Evolutionary conservation across 2,797 vertebrate genomes (phyloP).

Genomic region (Ficedula albicollis): DNA sequence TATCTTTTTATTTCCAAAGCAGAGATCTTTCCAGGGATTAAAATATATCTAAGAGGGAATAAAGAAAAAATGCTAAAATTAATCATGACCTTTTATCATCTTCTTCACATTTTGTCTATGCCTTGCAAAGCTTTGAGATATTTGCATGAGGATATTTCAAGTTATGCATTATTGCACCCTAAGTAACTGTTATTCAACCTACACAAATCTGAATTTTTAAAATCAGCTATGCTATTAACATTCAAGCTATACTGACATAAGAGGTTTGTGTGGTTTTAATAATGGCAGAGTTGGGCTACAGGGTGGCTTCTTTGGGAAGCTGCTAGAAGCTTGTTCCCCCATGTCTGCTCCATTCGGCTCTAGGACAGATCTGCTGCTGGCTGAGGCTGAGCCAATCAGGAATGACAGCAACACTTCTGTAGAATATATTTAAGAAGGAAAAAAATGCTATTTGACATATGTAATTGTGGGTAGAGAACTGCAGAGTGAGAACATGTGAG

Average conservation of each 20-base stretch:
- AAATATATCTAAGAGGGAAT: not conserved
- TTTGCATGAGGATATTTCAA: not conserved
- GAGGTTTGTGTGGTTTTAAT: not conserved
- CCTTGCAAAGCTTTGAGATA: not conserved
- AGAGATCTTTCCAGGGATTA: not conserved
- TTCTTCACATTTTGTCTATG: not conserved
- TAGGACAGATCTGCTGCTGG: not conserved
- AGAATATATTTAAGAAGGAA: too few relatives aligned
- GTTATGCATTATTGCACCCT: not conserved
- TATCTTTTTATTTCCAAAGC: not conserved
- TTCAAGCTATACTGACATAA: not conserved
- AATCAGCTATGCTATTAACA: not conserved
- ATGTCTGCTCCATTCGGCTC: fast-evolving
- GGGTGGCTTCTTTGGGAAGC: not conserved
- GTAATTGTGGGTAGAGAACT: not conserved
- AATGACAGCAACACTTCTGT: not conserved
- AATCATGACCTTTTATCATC: not conserved
- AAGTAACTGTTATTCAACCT: not conserved
- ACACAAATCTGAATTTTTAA: not conserved
- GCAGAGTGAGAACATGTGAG: not conserved
- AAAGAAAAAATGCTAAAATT: not conserved
- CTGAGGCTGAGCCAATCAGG: not conserved
- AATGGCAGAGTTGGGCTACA: not conserved
- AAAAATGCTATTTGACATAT: not conserved
- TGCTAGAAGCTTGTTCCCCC: not conserved